phyloP scores from a whole-genome alignment of 2,113 vertebrate species.

The Potamarius usumacintae region DNA sequence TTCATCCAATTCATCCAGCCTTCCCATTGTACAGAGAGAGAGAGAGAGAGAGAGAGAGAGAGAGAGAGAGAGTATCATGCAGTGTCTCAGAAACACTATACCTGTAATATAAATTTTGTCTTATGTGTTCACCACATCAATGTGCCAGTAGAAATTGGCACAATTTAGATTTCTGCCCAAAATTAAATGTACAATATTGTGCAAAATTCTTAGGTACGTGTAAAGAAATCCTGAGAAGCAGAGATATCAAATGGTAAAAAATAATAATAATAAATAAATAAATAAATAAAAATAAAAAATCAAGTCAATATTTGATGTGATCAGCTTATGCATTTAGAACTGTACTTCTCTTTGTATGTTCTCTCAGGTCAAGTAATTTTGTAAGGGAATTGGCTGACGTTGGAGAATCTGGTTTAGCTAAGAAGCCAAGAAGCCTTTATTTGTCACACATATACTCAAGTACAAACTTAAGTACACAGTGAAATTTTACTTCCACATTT shows the following conservation, averaged over 20 bases:
- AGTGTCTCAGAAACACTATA: not conserved
- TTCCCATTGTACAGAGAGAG: not conserved
- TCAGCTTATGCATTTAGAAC: not conserved
- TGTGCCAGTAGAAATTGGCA: not conserved
- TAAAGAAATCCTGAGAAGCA: not conserved
- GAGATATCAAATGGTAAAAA: not conserved
- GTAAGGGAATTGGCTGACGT: not conserved
- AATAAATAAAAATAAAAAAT: not conserved
- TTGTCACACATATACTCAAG: too few relatives aligned
- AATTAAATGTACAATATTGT: not conserved
- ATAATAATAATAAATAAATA: too few relatives aligned
- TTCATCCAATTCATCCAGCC: not conserved
- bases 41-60: too few relatives aligned
- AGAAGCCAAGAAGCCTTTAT: too few relatives aligned
- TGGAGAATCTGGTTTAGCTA: not conserved
- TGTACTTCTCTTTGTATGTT: not conserved
- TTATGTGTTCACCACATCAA: not conserved
- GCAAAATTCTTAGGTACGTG: not conserved
- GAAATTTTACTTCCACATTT: too few relatives aligned
- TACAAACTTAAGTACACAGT: too few relatives aligned
- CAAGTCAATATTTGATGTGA: not conserved
- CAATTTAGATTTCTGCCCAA: not conserved
- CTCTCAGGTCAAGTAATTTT: not conserved
- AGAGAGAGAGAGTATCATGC: not conserved
- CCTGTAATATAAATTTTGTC: not conserved